A percentile compares a stretch with the other conserved stretches of the same genome.
phyloP scores from a whole-genome alignment of 2,888 invertebrate genomes.

The Drosophila anomelani region DNA sequence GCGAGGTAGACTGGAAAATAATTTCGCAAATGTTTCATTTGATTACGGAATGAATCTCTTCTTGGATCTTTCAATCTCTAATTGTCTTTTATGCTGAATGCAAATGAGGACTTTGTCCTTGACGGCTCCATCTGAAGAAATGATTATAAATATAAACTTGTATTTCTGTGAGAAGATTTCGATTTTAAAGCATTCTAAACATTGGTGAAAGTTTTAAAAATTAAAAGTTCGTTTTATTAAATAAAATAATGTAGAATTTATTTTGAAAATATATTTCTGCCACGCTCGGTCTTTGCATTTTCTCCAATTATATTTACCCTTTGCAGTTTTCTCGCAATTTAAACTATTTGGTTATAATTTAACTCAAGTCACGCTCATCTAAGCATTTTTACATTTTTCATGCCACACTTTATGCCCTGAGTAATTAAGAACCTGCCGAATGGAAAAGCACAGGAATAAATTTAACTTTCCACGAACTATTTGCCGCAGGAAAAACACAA shows the following conservation, averaged over 20 bases:
- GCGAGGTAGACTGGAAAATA: slow-evolving; percentile 66
- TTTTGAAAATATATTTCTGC: not conserved
- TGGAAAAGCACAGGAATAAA: slow-evolving; percentile 12
- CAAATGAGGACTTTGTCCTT: slow-evolving; percentile 12
- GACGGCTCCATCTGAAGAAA: not conserved
- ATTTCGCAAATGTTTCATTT: slow-evolving; percentile 78
- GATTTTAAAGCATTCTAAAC: not conserved
- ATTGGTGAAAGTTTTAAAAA: not conserved
- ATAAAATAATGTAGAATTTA: not conserved
- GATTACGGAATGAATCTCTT: slow-evolving; percentile 63
- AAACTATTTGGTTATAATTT: not conserved
- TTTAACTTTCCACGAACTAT: slow-evolving; percentile 29
- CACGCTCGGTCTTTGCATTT: not conserved
- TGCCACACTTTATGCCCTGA: not conserved
- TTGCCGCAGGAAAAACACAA: slow-evolving; percentile 46
- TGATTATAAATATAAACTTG: slow-evolving; percentile 2
- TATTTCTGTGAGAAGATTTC: not conserved
- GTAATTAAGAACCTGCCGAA: slow-evolving; percentile 34
- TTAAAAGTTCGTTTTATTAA: too few relatives aligned
- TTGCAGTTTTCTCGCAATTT: not conserved
- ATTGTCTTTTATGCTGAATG: slow-evolving; percentile 40
- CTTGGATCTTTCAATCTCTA: slow-evolving; percentile 39
- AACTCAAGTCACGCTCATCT: not conserved
- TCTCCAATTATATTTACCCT: not conserved
- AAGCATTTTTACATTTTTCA: not conserved